Evolutionary conservation across 2,888 invertebrate species (phyloP).

Genomic region (Acronicta alni): DNA sequence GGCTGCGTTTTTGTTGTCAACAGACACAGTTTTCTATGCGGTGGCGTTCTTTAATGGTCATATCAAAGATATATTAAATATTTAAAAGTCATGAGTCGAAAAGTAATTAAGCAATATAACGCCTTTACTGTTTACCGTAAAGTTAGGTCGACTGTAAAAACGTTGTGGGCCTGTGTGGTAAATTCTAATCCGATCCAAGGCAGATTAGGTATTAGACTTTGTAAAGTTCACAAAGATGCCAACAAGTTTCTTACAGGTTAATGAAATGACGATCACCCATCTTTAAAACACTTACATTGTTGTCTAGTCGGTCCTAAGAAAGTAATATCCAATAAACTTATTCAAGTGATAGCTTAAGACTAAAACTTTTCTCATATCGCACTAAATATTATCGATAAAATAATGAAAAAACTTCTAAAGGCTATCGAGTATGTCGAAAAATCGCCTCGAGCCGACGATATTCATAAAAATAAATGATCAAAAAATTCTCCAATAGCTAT

Average conservation of each 20-base stretch:
- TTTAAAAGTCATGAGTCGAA: too few species aligned
- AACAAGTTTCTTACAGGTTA: too few species aligned
- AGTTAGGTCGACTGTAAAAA: too few species aligned
- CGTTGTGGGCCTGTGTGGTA: too few species aligned
- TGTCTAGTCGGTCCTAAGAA: background rate
- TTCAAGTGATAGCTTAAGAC: slow-evolving; percentile 14
- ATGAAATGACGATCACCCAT: too few species aligned
- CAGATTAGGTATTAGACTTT: too few species aligned
- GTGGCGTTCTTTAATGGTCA: background rate
- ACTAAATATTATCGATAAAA: slow-evolving; percentile 41
- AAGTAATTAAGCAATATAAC: too few species aligned
- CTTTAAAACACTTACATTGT: too few species aligned
- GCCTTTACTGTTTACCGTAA: too few species aligned
- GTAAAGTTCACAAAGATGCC: too few species aligned
- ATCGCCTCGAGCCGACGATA: slow-evolving; percentile 38
- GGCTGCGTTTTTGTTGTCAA: slow-evolving; percentile 6
- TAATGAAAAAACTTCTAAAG: slow-evolving; percentile 40
- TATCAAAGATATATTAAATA: too few species aligned
- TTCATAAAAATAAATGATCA: slow-evolving; percentile 58
- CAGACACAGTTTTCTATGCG: background rate
- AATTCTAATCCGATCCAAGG: too few species aligned
- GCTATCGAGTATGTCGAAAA: slow-evolving; percentile 43
- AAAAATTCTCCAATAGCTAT: slow-evolving; percentile 42
- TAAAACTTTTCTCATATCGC: slow-evolving; percentile 32
- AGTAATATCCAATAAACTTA: background rate